Percentiles rank a stretch among this genome's conserved stretches.
phyloP scores from a whole-genome alignment of 2,113 vertebrate genomes.

The Excalfactoria chinensis region DNA sequence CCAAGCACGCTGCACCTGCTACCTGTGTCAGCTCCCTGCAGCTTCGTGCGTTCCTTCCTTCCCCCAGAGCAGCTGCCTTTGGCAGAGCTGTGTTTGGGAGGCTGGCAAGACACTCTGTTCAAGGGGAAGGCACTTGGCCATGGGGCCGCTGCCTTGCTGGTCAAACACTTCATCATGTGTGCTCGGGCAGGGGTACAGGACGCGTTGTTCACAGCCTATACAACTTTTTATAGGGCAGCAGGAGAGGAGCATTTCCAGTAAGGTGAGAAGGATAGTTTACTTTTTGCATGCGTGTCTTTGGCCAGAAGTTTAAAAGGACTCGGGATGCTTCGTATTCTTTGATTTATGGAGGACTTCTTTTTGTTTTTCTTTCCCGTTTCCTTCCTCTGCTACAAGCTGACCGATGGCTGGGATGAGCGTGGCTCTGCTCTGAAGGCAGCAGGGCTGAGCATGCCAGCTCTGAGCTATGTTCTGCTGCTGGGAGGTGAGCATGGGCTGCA shows the following conservation, averaged over 20 bases:
- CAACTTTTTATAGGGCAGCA: neutral
- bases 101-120: conserved; percentile 6
- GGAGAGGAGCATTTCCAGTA: conserved; percentile 52
- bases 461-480: neutral
- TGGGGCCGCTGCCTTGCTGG: neutral
- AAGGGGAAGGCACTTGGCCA: neutral
- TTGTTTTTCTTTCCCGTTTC: neutral
- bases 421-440: neutral
- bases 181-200: neutral
- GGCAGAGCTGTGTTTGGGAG: neutral
- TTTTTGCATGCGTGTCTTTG: neutral
- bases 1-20: accelerated
- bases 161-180: neutral
- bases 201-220: neutral
- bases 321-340: neutral
- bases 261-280: conserved; percentile 15
- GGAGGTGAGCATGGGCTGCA: neutral
- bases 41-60: neutral
- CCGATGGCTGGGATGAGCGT: neutral
- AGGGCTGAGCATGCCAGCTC: neutral
- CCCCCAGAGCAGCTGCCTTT: neutral
- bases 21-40: accelerated
- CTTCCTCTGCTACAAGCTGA: neutral
- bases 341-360: conserved; percentile 1
- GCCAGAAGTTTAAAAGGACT: conserved; percentile 24